phyloP scores from a whole-genome alignment of 2,113 vertebrate species.

The Tupaia tana region DNA sequence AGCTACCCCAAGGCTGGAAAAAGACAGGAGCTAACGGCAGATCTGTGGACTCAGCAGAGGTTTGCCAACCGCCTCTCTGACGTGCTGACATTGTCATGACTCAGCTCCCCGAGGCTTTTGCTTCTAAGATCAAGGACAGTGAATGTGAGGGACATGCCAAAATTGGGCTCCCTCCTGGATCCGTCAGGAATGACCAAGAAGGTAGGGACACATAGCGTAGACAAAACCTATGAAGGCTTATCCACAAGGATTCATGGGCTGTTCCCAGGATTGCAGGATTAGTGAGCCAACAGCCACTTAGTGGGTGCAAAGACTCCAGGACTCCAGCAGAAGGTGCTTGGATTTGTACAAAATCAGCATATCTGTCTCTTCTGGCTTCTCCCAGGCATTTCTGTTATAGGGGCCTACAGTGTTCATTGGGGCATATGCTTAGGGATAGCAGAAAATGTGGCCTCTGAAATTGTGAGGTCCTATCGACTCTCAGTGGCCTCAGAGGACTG shows the following conservation, averaged over 20 bases:
- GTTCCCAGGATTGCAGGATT: not conserved
- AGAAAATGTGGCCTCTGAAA: not conserved
- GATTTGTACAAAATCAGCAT: not conserved
- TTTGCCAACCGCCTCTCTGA: not conserved
- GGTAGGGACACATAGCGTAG: fast-evolving
- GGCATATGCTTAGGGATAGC: too few species aligned
- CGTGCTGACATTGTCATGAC: not conserved
- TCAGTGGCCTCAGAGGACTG: not conserved
- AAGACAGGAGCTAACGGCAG: not conserved
- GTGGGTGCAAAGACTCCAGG: not conserved
- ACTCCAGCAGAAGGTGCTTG: not conserved
- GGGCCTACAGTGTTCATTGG: fast-evolving
- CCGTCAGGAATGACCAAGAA: not conserved
- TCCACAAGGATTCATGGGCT: not conserved
- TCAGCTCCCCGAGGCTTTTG: not conserved
- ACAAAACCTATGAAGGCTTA: not conserved
- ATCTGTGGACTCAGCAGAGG: not conserved
- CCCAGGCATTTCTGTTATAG: not conserved
- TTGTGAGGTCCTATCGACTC: not conserved
- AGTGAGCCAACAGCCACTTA: not conserved
- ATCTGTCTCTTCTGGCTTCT: not conserved
- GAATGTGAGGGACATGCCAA: not conserved
- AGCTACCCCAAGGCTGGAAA: not conserved
- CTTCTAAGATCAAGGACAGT: not conserved
- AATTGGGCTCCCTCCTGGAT: not conserved